These are phyloP conservation scores for Macrostomum cliftonense DNA, from an alignment of 2,888 invertebrate species.

Conservation along the genomic window DNA sequence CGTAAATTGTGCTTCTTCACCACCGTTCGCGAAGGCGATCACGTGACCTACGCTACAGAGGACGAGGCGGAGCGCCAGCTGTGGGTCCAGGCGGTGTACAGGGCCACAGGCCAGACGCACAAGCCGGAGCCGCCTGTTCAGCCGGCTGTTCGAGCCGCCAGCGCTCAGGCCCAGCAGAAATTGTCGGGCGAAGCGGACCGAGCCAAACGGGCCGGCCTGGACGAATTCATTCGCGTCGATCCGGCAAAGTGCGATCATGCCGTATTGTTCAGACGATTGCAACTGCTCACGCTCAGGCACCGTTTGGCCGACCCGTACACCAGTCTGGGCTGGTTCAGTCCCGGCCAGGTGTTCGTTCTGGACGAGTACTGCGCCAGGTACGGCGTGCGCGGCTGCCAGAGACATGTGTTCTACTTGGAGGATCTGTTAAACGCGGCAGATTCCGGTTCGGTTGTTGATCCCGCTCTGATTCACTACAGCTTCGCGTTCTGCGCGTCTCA, in stretches of 20 bases:
- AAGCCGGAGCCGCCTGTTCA: slow-evolving; percentile 55
- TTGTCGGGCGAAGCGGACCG: slow-evolving; percentile 58
- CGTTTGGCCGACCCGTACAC: slow-evolving; percentile 76
- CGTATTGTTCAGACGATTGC: slow-evolving; percentile 68
- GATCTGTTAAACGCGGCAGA: slow-evolving; percentile 85
- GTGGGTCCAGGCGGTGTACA: slow-evolving; percentile 97
- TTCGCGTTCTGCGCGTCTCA: slow-evolving; percentile 98
- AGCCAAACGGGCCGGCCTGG: slow-evolving; percentile 88
- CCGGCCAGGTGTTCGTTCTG: slow-evolving; percentile 90
- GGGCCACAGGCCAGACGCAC: slow-evolving; percentile 98
- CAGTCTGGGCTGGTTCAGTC: slow-evolving; percentile 87
- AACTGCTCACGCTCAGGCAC: slow-evolving; percentile 78
- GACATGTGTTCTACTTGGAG: slow-evolving; percentile 81
- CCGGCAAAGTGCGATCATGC: slow-evolving; percentile 92
- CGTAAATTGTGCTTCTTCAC: slow-evolving; percentile 71
- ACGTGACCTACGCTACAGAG: slow-evolving; percentile 54
- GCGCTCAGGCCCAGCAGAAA: slow-evolving; percentile 1
- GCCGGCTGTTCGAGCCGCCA: neutral
- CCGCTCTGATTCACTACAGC: slow-evolving; percentile 90
- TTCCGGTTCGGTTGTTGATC: slow-evolving; percentile 82
- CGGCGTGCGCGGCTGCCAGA: slow-evolving; percentile 84
- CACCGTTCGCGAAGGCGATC: slow-evolving; percentile 91
- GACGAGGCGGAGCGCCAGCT: slow-evolving; percentile 75
- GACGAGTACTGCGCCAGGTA: slow-evolving; percentile 79
- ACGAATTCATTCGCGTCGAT: slow-evolving; percentile 96